These are phyloP conservation scores for Brachionus koreanus DNA, from an alignment of 1,140 invertebrate genomes.

Conservation along the genomic window DNA sequence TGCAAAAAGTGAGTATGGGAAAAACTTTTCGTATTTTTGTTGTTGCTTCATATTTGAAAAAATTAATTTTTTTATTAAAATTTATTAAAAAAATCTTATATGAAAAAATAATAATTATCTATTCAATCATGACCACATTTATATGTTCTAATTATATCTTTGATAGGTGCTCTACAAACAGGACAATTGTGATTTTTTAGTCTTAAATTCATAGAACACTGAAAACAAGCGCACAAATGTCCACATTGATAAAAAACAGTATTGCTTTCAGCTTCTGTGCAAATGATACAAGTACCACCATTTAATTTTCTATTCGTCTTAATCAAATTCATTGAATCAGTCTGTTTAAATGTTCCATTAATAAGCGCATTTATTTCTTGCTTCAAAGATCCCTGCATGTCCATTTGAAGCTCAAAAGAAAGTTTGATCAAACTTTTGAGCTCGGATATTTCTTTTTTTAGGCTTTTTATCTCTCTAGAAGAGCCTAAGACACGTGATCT, in stretches of 20 bases:
- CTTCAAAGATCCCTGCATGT: conserved; percentile 55
- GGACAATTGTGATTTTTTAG: conserved; percentile 50
- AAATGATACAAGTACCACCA: conserved; percentile 55
- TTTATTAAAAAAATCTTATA: no score
- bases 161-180: conserved; percentile 56
- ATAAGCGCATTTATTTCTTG: conserved; percentile 51
- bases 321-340: neutral
- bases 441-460: conserved; percentile 34
- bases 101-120: neutral
- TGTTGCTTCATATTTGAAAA: no score
- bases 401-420: conserved; percentile 55
- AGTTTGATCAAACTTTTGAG: conserved; percentile 52
- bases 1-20: no score
- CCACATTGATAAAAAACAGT: conserved; percentile 58
- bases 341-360: conserved; percentile 33
- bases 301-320: conserved; percentile 48
- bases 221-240: conserved; percentile 56
- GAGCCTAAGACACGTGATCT: neutral
- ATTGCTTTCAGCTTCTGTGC: conserved; percentile 53
- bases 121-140: conserved; percentile 48
- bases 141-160: conserved; percentile 55
- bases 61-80: no score
- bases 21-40: no score
- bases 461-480: neutral
- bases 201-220: conserved; percentile 52